Evolutionary conservation across 1,140 invertebrate species (phyloP), one percentile per base, ranked within the genome.

Genomic region (Gonatopus flavifemur): DNA sequence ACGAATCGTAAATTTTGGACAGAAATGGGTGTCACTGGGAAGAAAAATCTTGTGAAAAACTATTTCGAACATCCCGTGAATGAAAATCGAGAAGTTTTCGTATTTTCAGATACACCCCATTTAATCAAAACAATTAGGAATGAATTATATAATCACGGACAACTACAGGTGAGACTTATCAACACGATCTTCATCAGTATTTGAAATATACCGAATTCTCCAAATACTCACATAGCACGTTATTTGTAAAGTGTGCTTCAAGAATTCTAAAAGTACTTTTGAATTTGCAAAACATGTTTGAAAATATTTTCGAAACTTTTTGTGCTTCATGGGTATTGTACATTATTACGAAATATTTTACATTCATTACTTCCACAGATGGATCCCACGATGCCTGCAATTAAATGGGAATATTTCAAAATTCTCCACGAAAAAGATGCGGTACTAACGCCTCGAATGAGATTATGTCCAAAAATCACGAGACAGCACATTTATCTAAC

Each of bases 191-290:
- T n/a, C n/a, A n/a, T n/a, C n/a, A n/a, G n/a, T n/a, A n/a, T n/a
- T n/a, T n/a, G 22, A 38, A 18, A 28, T 16, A 40, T 41, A 12
- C 49, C 45, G 16, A 33, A 51, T 24, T 55, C 24, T 28, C 33
- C 33, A 30, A 51, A 51, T 38, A 44, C 53, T 5, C 33, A 55
- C 20, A 55, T 33, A 3, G 40, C 53, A 16, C 48, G 45, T 31
- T 16, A 39, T 3, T 15, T 40, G 3, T 40, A 49, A 22, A 40
- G 18, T 5, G 33, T 49, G 13, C 37, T 25, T 48, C 33, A 7
- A 25, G 19, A 24, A 48, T 36, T n/a, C 46, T 33, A 2, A 32
- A 48, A 37, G 12, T 51, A 16, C 20, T 55, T 2, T 50, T 50
- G 24, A 51, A 37, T 6, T 30, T 51, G 2, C 12, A 41, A 13